phyloP scores from a whole-genome alignment of 1,140 invertebrate genomes.

The Probaryconus sp. region DNA sequence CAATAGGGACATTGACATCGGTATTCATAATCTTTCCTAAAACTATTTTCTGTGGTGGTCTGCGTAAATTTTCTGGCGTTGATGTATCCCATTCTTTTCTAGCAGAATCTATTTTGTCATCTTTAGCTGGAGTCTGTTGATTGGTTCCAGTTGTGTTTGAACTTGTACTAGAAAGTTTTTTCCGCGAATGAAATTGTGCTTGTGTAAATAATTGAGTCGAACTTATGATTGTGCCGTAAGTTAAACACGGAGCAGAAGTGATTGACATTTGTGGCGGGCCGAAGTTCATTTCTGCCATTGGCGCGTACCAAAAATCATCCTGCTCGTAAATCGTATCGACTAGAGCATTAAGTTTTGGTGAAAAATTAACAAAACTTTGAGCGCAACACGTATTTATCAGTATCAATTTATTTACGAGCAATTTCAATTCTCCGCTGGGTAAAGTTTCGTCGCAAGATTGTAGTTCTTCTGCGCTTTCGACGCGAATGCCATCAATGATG shows the following conservation, averaged over 20 bases:
- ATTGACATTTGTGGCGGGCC: conserved; percentile 77
- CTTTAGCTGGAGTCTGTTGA: conserved; percentile 42
- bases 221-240: conserved; percentile 76
- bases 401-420: conserved; percentile 75
- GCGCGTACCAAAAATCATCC: conserved; percentile 75
- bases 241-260: conserved; percentile 71
- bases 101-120: conserved; percentile 70
- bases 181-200: conserved; percentile 68
- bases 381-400: conserved; percentile 75
- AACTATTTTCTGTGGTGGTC: conserved; percentile 69
- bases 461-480: conserved; percentile 75
- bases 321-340: conserved; percentile 75
- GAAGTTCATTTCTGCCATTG: conserved; percentile 76
- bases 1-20: conserved; percentile 37
- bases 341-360: conserved; percentile 71
- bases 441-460: conserved; percentile 74
- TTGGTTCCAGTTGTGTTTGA: conserved; percentile 22
- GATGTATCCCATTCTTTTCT: conserved; percentile 74
- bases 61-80: conserved; percentile 69
- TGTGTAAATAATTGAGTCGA: conserved; percentile 77
- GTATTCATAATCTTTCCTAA: conserved; percentile 68
- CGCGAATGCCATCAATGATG: conserved; percentile 76
- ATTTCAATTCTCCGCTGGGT: conserved; percentile 71
- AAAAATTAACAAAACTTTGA: conserved; percentile 74
- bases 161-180: neutral